Conservation (phyloP, 1,140 invertebrate species). For the Brachionus sp. region DNA sequence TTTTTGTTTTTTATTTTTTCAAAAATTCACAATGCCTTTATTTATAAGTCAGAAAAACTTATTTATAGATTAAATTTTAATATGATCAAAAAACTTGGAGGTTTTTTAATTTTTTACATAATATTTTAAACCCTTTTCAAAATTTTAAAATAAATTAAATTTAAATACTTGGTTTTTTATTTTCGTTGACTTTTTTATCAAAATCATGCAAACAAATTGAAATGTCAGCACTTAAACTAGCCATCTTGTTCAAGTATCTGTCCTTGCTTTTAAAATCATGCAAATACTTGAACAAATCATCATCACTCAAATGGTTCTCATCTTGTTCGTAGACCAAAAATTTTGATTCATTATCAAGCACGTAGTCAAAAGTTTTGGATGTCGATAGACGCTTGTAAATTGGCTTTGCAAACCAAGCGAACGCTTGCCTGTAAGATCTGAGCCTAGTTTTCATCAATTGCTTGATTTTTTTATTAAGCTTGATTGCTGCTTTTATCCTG, state of each 20-base stretch:
- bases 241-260: conserved; percentile 22
- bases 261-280: conserved; percentile 34
- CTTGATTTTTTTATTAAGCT: conserved; percentile 44
- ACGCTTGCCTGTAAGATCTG: conserved; percentile 2
- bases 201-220: neutral
- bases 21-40: too few relatives aligned
- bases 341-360: conserved; percentile 29
- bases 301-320: conserved; percentile 33
- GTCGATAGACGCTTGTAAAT: neutral
- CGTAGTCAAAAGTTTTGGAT: neutral
- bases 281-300: conserved; percentile 9
- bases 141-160: too few relatives aligned
- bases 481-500: conserved; percentile 24
- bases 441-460: conserved; percentile 40
- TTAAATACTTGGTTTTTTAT: neutral
- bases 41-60: too few relatives aligned
- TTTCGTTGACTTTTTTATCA: neutral
- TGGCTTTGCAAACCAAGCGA: conserved; percentile 36
- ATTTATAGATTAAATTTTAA: too few relatives aligned
- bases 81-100: too few relatives aligned
- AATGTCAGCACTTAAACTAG: neutral
- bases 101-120: too few relatives aligned
- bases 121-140: too few relatives aligned
- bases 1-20: too few relatives aligned
- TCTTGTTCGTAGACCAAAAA: conserved; percentile 41